Percentiles rank a stretch among this genome's conserved stretches.
Evolutionary conservation across 2,888 invertebrate species (phyloP).

Genomic region (Ochropleura plecta): DNA sequence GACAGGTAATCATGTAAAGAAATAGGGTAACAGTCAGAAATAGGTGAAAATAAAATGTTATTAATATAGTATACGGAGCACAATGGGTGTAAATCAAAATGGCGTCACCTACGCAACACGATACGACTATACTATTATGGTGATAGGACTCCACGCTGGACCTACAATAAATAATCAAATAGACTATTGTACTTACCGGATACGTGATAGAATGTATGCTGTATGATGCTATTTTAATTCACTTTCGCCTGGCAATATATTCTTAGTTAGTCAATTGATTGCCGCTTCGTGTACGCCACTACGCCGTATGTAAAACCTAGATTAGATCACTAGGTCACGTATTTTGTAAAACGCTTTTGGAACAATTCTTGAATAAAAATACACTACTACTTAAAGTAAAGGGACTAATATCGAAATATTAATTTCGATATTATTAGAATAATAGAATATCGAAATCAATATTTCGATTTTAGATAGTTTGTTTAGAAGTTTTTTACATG

Average conservation of each 20-base stretch:
- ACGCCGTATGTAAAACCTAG: neutral
- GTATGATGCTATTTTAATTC: neutral
- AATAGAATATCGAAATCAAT: too few relatives aligned
- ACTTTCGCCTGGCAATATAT: neutral
- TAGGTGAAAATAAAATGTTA: neutral
- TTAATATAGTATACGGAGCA: neutral
- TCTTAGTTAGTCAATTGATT: neutral
- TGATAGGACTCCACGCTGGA: neutral
- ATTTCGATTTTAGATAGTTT: too few relatives aligned
- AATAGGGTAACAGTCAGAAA: neutral
- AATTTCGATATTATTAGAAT: too few relatives aligned
- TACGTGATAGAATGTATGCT: neutral
- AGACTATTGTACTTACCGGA: conserved; percentile 1
- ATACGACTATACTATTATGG: neutral
- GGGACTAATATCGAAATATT: too few relatives aligned
- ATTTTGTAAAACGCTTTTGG: neutral
- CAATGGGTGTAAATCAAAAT: neutral
- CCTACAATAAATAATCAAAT: neutral
- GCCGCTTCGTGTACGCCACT: neutral
- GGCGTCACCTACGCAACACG: neutral
- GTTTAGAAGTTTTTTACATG: too few relatives aligned
- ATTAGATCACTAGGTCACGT: neutral
- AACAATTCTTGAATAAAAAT: neutral
- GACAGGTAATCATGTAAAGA: too few relatives aligned
- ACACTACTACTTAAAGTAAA: too few relatives aligned